These are phyloP conservation scores for Thyatira batis DNA, from an alignment of 2,888 invertebrate species.

Conservation along the genomic window DNA sequence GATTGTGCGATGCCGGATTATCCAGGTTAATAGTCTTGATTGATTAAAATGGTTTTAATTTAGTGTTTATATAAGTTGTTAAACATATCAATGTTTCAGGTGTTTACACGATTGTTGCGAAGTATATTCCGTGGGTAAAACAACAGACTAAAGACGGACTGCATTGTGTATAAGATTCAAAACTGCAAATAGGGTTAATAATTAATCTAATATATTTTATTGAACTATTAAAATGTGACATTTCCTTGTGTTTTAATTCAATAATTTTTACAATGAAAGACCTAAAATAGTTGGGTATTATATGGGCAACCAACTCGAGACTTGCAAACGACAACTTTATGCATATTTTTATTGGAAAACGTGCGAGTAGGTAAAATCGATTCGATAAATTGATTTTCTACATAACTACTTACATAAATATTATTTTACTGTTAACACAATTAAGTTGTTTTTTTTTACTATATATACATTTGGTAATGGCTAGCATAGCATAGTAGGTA, in stretches of 20 bases:
- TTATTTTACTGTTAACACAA: background rate
- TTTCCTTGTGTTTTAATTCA: background rate
- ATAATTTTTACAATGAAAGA: background rate
- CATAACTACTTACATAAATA: too few species aligned
- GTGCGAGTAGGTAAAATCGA: too few species aligned
- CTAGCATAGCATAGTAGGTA: conserved; percentile 4
- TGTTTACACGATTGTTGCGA: conserved; percentile 82
- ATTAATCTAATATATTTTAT: background rate
- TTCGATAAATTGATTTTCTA: too few species aligned
- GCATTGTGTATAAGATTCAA: conserved; percentile 58
- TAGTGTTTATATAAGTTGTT: background rate
- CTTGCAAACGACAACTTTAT: too few species aligned
- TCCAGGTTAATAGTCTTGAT: too few species aligned
- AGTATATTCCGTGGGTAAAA: conserved; percentile 79
- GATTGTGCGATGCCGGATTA: conserved; percentile 84
- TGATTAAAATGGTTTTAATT: too few species aligned
- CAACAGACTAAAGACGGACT: conserved; percentile 60
- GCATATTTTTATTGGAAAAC: too few species aligned
- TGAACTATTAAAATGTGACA: background rate
- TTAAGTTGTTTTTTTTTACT: background rate
- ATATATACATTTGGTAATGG: conserved; percentile 12
- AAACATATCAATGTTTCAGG: conserved; percentile 50
- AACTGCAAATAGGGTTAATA: conserved; percentile 7
- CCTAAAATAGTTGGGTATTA: too few species aligned
- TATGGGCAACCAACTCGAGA: too few species aligned